phyloP scores from a whole-genome alignment of 2,113 vertebrate genomes.

The Xiphophorus hellerii region DNA sequence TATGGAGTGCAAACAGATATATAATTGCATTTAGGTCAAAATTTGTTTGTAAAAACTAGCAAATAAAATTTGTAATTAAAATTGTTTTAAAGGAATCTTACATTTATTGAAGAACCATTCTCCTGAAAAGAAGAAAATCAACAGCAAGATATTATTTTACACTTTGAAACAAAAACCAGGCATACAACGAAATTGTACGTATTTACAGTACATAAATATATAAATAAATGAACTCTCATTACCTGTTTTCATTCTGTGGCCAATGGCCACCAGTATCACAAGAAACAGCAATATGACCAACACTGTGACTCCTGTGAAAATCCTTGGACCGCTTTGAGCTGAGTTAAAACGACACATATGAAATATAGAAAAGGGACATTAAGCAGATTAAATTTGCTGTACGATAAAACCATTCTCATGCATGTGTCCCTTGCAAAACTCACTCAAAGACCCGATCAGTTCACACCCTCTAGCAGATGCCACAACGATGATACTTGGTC shows the following conservation, averaged over 20 bases:
- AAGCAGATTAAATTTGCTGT: too few species aligned
- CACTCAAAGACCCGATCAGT: too few species aligned
- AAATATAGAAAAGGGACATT: not conserved
- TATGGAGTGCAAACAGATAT: too few species aligned
- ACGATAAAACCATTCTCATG: too few species aligned
- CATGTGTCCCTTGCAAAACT: too few species aligned
- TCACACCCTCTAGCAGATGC: too few species aligned
- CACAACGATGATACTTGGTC: too few species aligned
- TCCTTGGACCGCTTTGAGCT: not conserved
- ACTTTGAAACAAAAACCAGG: not conserved
- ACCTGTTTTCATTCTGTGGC: constrained; percentile 58
- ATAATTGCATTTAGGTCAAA: too few species aligned
- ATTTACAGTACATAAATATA: not conserved
- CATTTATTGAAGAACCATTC: constrained; percentile 68
- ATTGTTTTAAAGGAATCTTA: constrained; percentile 24
- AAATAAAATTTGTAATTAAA: too few species aligned
- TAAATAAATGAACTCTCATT: not conserved
- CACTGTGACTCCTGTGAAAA: constrained; percentile 3
- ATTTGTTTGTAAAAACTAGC: too few species aligned
- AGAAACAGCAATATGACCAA: constrained; percentile 2
- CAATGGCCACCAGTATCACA: not conserved
- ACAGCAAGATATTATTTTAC: not conserved
- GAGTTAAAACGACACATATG: not conserved
- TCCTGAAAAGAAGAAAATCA: constrained; percentile 32
- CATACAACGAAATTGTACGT: too few species aligned